Percentiles rank a stretch among this genome's conserved stretches.
phyloP scores from a whole-genome alignment of 2,797 vertebrate genomes.

The Acipenser transmontanus region DNA sequence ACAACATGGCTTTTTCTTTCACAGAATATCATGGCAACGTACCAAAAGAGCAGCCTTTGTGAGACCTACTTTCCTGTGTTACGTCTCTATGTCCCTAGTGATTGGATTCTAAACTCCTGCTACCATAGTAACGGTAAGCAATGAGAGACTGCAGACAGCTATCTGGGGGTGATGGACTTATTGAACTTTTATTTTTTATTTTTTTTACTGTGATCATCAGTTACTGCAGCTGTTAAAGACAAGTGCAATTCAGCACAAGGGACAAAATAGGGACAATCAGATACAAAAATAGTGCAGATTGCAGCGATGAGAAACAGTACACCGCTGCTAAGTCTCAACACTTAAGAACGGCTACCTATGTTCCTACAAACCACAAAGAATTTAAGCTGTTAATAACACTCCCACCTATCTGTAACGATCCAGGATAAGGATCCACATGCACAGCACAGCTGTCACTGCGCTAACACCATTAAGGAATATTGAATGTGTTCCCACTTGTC shows the following conservation, averaged over 20 bases:
- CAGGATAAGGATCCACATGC: constrained; percentile 23
- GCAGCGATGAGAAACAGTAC: constrained; percentile 7
- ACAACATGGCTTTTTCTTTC: no score
- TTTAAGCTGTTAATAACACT: constrained; percentile 16
- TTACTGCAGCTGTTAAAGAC: constrained; percentile 26
- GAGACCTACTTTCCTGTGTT: constrained; percentile 25
- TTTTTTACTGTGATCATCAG: constrained; percentile 28
- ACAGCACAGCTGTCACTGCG: no score
- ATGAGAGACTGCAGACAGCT: constrained; percentile 38
- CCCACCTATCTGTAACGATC: constrained; percentile 6
- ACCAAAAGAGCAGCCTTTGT: background rate
- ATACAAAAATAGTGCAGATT: constrained; percentile 31
- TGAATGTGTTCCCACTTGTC: no score
- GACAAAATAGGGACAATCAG: constrained; percentile 9
- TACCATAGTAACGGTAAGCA: constrained; percentile 65
- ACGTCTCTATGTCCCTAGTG: constrained; percentile 36
- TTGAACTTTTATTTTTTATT: constrained; percentile 27
- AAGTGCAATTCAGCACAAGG: constrained; percentile 10
- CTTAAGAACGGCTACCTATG: constrained; percentile 30
- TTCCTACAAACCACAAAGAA: constrained; percentile 26
- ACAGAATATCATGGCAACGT: background rate
- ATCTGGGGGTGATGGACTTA: constrained; percentile 7
- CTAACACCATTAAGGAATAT: no score
- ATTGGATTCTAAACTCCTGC: constrained; percentile 41
- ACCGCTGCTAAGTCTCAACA: constrained; percentile 36